Base-by-base conservation (phyloP, 2,797 vertebrate species). In the Cichlasoma orientale region DNA sequence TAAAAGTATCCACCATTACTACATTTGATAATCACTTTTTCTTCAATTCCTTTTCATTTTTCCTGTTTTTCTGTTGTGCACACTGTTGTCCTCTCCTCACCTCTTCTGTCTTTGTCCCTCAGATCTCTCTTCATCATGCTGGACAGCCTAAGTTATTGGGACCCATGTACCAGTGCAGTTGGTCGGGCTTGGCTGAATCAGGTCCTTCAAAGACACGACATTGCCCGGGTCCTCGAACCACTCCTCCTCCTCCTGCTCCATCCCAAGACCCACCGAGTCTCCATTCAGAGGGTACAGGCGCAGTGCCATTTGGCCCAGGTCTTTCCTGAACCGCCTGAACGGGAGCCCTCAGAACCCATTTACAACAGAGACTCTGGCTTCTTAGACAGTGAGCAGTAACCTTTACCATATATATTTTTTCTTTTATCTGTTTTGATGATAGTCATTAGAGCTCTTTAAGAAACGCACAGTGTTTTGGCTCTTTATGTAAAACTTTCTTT, bases 111-210 rank as follows among this genome's bases (percentile, higher is more conserved):
- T 70, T 52, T 33, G 5, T 56, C 38, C 36, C 53, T 82, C 90
- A 99, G 98, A 86, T 99, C 98, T 90, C 95, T 99, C 3, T 99
- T 99, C 93, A 99, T 99, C 90, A 99, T 99, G 98, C 90, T 99
- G 36, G 98, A 99, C 89, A 98, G 98, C 89, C 95, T 99, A 72
- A 98, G 97, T 87, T 99, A 97, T 80, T 96, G 98, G 86, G 98
- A 99, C 91, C 97, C 97, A 14, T 98, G 97, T 16, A 97, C 96
- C 0, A 98, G 97, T 75, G 97, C 98, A 41, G 97, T 99, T 79
- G 98, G 97, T 72, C 97, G 98, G 85, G 98, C 97, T 61, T 99
- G 98, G 98, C 91, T 99, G 69, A 98, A 97, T 92, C 98, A 99
- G 90, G 97, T 99, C 19, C 96, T 99, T 47, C 98, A 99, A 90